Percentiles rank a stretch among this genome's conserved stretches.
phyloP scores from a whole-genome alignment of 2,888 invertebrate genomes.

The Galeopsomyia nigrocyanea region DNA sequence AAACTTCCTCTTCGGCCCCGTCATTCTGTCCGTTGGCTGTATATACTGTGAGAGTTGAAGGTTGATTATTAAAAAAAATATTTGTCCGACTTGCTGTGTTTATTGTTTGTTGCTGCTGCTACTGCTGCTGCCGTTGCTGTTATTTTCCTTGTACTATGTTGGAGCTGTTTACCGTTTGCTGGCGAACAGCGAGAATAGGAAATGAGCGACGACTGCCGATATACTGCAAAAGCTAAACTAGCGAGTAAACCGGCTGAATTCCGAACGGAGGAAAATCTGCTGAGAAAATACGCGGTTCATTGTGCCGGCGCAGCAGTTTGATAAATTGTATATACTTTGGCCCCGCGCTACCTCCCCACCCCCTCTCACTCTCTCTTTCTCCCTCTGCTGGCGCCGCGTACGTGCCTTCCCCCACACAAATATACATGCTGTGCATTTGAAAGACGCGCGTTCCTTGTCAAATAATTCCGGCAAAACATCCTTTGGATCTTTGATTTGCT shows the following conservation, averaged over 20 bases:
- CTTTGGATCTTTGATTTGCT: too few species aligned
- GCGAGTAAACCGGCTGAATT: constrained; percentile 53
- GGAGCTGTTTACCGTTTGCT: too few species aligned
- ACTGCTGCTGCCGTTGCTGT: too few species aligned
- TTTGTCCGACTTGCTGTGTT: neutral
- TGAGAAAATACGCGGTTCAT: constrained; percentile 59
- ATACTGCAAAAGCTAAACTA: constrained; percentile 5
- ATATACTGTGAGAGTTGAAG: too few species aligned
- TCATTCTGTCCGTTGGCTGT: too few species aligned
- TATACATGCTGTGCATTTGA: constrained; percentile 11
- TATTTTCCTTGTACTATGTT: too few species aligned
- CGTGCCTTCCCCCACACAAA: neutral
- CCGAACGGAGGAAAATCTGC: constrained; percentile 55
- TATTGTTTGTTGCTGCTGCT: too few species aligned
- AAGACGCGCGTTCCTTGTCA: neutral
- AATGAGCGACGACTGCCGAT: constrained; percentile 46
- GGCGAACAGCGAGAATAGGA: too few species aligned
- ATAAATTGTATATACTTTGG: constrained; percentile 54
- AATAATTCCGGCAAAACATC: too few species aligned
- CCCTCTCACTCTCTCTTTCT: constrained; percentile 9
- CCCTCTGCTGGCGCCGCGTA: neutral
- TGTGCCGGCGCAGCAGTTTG: constrained; percentile 51
- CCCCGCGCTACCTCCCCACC: neutral
- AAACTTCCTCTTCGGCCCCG: constrained; percentile 47
- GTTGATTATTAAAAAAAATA: too few species aligned